Conservation (phyloP, 2,113 vertebrate genomes). For the Rhineura floridana region DNA sequence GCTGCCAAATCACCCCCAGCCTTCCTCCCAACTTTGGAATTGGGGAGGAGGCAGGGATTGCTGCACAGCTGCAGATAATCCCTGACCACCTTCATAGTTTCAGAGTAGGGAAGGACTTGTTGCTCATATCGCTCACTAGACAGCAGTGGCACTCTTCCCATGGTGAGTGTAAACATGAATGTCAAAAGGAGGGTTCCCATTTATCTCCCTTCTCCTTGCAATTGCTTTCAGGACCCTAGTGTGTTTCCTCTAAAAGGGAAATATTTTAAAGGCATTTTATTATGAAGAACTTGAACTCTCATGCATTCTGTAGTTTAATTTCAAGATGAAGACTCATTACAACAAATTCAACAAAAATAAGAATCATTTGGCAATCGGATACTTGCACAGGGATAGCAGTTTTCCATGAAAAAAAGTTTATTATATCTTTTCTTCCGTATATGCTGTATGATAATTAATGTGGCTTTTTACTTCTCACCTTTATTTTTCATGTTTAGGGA, state of each 20-base stretch:
- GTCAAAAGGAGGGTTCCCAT: not conserved
- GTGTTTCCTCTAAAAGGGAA: not conserved
- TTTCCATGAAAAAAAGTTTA: not conserved
- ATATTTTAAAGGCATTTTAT: fast-evolving
- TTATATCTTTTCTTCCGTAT: not conserved
- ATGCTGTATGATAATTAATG: not conserved
- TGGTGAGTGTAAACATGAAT: not conserved
- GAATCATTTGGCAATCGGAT: not conserved
- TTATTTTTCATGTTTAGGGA: slow-evolving; percentile 62
- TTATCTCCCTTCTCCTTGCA: not conserved
- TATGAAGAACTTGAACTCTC: not conserved
- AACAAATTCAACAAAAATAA: not conserved
- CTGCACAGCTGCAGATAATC: not conserved
- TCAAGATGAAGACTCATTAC: slow-evolving; percentile 23
- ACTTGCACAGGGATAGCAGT: not conserved
- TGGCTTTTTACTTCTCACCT: not conserved
- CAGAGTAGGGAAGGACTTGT: not conserved
- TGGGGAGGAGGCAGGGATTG: not conserved
- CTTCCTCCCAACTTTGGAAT: not conserved
- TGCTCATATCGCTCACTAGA: not conserved
- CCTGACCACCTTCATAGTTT: not conserved
- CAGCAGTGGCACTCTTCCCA: not conserved
- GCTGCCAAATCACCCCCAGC: not conserved
- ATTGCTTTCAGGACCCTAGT: not conserved
- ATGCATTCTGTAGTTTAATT: slow-evolving; percentile 12